Conservation (phyloP, 2,797 vertebrate genomes). For the Sarcophilus harrisii region DNA sequence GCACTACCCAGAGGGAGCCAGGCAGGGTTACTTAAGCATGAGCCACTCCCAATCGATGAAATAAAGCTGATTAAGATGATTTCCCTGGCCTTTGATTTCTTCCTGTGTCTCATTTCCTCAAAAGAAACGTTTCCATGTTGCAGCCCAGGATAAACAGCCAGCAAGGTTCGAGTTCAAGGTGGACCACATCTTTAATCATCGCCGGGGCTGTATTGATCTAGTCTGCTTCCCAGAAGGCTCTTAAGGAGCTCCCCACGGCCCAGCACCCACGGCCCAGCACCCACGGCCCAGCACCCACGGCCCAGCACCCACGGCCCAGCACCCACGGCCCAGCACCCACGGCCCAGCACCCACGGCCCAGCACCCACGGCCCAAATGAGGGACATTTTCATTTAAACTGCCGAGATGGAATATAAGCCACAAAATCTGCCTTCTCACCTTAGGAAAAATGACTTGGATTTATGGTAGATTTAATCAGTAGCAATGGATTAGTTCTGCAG, state of each 20-base stretch:
- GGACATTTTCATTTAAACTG: conserved; percentile 8
- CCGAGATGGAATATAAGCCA: not conserved
- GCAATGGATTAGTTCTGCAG: conserved; percentile 65
- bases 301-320: not conserved
- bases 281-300: not conserved
- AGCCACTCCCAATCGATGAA: not conserved
- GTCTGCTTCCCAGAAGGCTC: not conserved
- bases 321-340: no score
- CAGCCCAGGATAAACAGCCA: not conserved
- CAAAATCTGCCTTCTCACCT: conserved; percentile 13
- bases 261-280: no score
- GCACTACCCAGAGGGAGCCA: not conserved
- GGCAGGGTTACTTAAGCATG: not conserved
- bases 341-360: not conserved
- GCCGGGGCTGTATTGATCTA: not conserved
- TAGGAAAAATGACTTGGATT: conserved; percentile 27
- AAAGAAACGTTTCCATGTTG: not conserved
- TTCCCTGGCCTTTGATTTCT: not conserved
- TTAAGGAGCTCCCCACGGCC: no score
- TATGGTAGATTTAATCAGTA: conserved; percentile 60
- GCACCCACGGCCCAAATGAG: not conserved
- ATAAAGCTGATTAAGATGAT: not conserved
- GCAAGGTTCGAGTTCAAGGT: not conserved
- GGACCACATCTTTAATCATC: not conserved
- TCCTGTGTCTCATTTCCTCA: not conserved